Evolutionary conservation across 2,797 vertebrate species (phyloP).

Genomic region (Halcyon badia): DNA sequence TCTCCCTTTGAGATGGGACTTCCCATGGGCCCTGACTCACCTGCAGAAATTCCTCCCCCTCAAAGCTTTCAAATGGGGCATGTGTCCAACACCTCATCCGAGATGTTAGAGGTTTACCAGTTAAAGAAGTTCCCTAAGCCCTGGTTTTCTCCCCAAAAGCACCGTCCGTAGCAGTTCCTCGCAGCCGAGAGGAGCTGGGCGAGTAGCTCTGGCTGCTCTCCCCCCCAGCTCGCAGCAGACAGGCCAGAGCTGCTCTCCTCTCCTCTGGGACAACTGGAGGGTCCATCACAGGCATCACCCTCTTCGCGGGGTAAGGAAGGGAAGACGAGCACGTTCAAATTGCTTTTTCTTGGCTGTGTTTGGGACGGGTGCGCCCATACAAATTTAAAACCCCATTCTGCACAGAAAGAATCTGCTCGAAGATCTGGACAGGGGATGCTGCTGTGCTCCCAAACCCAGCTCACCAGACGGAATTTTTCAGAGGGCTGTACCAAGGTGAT

Average conservation of each 20-base stretch:
- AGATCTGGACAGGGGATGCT: neutral
- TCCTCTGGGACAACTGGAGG: neutral
- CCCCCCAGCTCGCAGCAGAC: neutral
- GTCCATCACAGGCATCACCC: neutral
- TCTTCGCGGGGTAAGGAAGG: neutral
- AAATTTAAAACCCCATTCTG: neutral
- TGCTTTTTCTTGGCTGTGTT: neutral
- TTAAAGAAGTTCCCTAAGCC: neutral
- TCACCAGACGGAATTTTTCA: neutral
- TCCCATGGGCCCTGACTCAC: neutral
- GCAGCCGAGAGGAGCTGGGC: neutral
- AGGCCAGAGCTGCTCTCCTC: neutral
- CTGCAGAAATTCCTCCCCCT: constrained; percentile 20
- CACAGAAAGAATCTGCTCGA: neutral
- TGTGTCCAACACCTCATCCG: neutral
- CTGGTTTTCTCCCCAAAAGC: neutral
- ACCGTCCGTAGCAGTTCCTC: neutral
- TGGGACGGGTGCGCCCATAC: neutral
- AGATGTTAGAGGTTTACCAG: neutral
- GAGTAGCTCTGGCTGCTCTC: neutral
- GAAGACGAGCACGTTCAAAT: accelerated
- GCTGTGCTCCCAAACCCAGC: neutral
- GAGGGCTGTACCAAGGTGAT: accelerated
- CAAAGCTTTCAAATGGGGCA: neutral
- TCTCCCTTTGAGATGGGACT: neutral